Evolutionary conservation across 2,113 vertebrate genomes (phyloP).

Genomic region (Leucopsar rothschildi): DNA sequence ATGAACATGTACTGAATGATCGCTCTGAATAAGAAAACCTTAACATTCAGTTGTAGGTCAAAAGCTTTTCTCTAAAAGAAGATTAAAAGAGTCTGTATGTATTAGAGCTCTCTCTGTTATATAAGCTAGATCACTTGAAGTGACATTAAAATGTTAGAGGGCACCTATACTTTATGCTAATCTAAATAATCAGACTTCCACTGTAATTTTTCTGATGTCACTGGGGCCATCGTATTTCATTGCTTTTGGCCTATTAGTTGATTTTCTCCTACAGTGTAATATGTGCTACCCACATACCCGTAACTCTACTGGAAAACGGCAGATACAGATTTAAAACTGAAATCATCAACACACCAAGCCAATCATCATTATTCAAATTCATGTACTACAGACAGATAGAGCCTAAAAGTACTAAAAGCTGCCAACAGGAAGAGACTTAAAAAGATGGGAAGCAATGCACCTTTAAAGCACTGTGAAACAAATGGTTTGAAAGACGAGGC

Average conservation of each 20-base stretch:
- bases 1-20: neutral
- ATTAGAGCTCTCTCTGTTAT: neutral
- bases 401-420: neutral
- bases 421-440: neutral
- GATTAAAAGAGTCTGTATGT: neutral
- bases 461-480: neutral
- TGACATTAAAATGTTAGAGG: neutral
- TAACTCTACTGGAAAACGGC: neutral
- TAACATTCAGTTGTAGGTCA: conserved; percentile 7
- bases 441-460: neutral
- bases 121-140: neutral
- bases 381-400: neutral
- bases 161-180: neutral
- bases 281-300: neutral
- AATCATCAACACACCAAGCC: neutral
- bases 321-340: neutral
- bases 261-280: neutral
- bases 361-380: neutral
- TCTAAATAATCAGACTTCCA: neutral
- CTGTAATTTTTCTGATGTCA: neutral
- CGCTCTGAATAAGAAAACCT: neutral
- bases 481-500: neutral
- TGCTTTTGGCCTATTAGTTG: neutral
- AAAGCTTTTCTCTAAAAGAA: neutral
- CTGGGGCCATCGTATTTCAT: neutral